Base-by-base conservation (phyloP, 1,140 invertebrate species). In the Elysia chlorotica region DNA sequence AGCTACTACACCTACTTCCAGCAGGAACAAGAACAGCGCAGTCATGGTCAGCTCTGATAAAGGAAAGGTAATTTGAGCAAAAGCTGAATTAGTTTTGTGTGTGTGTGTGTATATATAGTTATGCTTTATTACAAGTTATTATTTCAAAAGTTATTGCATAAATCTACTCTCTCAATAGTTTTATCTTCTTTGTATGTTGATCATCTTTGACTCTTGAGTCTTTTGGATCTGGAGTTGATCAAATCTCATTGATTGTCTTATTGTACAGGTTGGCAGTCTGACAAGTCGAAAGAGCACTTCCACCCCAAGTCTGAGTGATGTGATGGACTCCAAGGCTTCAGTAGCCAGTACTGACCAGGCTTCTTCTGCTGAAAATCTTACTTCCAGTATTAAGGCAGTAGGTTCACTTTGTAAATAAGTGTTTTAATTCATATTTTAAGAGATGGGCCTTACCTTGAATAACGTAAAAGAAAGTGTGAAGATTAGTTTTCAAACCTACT, bases 281-380 rank as follows among this genome's bases (percentile, higher is more conserved):
- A 93, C 92, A 1, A 94, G 93, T 79, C 90, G 95, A 67, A 98
- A 98, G 88, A 96, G 95, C 59, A 97, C 94, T 86, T 98, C 96
- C 35, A 98, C 96, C 1, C 95, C 86, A 0, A 88, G 87, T 82
- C 78, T 88, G 30, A 87, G 84, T 76, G 87, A 87, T 37, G 84
- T 86, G 36, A 78, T 77, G 17, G 86, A 86, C 28, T 76, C 81
- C 3, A 81, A 79, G 71, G 72, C 78, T 28, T 86, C 86, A 38
- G 85, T 87, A 37, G 85, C 86, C 30, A 83, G 82, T 56, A 86
- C 85, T 33, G 86, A 87, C 65, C 86, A 87, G 72, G 86, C 86
- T 25, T 82, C 86, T 0, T 87, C 86, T 21, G 86, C 87, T 38
- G 87, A 87, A 65, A 86, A 87, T 74, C 79, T 88, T 10, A 83